Evolutionary conservation across 2,113 vertebrate genomes (phyloP), one percentile per base, ranked within the genome.

Genomic region (Phyllopteryx taeniolatus): DNA sequence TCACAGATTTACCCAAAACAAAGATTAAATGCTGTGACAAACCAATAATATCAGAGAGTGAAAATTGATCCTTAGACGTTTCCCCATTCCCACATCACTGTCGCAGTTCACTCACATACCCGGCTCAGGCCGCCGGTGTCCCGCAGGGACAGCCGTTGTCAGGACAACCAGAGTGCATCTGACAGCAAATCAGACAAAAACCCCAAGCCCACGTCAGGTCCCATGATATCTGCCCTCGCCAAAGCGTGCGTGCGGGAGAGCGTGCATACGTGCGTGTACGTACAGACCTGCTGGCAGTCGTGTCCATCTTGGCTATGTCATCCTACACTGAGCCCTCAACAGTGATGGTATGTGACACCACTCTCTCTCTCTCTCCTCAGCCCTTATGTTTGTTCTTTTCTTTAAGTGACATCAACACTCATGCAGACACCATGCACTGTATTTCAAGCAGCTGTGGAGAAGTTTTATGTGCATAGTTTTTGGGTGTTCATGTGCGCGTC

Each of bases 281-380:
- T 10, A 27, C 61, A 27, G 22, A 27, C 78, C 79, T 77, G 57
- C 64, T 70, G 62, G 81, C 83, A 46, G 60, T 86, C 73, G 78
- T 81, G 82, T 87, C 85, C 83, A 78, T 83, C 82, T 82, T 87
- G 78, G 80, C 81, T 84, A 60, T 70, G 83, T 89, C 83, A 86
- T 75, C 47, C 19, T 70, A 66, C 66, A 42, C 83, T 81, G 79
- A 86, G 84, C 82, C 73, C 79, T 82, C 72, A 71, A 8, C 57
- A 75, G 49, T 81, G 83, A 84, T 81, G 80, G 71, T 80, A 61
- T 83, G 79, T 84, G 86, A 87, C 85, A 86, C 80, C 63, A 7
- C 10, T 6, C 35, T 39, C 35, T 39, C 6, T 67, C 13, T 67
- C 72, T 74, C 74, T 72, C 73, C 66, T 62, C 73, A 57, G 79